Conservation (phyloP, 2,888 invertebrate genomes). For the Torymus tubicola region DNA sequence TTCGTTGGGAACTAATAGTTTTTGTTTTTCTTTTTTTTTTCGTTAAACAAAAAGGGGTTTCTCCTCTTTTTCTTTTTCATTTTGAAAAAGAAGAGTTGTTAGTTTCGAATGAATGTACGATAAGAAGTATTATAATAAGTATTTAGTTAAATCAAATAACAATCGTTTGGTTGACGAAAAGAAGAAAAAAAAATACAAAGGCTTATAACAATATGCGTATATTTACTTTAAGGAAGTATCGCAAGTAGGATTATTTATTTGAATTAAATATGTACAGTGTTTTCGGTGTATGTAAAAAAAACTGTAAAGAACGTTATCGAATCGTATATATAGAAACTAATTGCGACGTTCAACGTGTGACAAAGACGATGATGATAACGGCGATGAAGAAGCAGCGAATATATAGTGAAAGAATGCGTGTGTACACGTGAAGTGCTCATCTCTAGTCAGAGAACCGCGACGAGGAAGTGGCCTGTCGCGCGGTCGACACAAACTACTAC, state of each 20-base stretch:
- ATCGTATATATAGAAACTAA: too few species aligned
- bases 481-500: constrained; percentile 18
- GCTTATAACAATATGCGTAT: too few species aligned
- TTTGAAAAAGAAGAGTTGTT: too few species aligned
- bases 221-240: not conserved
- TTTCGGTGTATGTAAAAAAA: constrained; percentile 6
- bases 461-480: constrained; percentile 23
- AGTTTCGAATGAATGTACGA: not conserved
- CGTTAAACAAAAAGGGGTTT: too few species aligned
- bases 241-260: not conserved
- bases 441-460: constrained; percentile 55
- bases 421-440: constrained; percentile 37
- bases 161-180: not conserved
- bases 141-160: constrained; percentile 14
- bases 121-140: not conserved
- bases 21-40: too few species aligned
- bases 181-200: too few species aligned
- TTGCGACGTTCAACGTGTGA: too few species aligned
- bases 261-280: constrained; percentile 13
- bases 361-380: constrained; percentile 1
- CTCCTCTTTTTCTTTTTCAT: too few species aligned
- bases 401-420: constrained; percentile 12
- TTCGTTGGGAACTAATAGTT: too few species aligned
- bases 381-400: not conserved
- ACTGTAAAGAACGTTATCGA: not conserved